A percentile compares a stretch with the other conserved stretches of the same genome.
Conservation (phyloP, 2,888 invertebrate genomes). For the Chromoteleia sp. region DNA sequence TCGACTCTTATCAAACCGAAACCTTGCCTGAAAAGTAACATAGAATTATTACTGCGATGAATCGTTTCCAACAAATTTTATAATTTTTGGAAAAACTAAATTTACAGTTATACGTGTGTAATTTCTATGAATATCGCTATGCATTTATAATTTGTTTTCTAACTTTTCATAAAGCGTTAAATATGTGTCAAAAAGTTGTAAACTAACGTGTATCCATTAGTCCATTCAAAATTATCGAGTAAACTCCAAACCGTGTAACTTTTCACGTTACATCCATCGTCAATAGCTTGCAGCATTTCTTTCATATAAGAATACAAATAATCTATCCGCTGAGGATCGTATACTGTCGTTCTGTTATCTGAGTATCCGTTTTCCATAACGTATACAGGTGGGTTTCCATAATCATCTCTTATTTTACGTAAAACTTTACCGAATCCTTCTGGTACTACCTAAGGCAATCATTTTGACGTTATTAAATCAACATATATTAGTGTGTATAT, state of each 20-base stretch:
- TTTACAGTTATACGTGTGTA: too few relatives aligned
- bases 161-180: too few relatives aligned
- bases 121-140: too few relatives aligned
- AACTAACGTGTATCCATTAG: slow-evolving; percentile 86
- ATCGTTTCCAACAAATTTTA: not conserved
- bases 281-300: slow-evolving; percentile 52
- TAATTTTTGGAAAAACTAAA: too few relatives aligned
- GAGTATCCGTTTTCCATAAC: slow-evolving; percentile 83
- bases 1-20: slow-evolving; percentile 90
- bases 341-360: slow-evolving; percentile 73
- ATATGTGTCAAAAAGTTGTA: too few relatives aligned
- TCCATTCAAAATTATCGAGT: slow-evolving; percentile 89
- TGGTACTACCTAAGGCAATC: slow-evolving; percentile 80
- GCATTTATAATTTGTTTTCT: too few relatives aligned
- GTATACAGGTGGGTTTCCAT: slow-evolving; percentile 80
- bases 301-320: slow-evolving; percentile 53
- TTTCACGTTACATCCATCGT: slow-evolving; percentile 82
- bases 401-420: slow-evolving; percentile 82
- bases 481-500: not conserved
- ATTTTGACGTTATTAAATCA: not conserved
- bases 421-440: slow-evolving; percentile 83
- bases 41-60: not conserved
- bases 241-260: slow-evolving; percentile 88
- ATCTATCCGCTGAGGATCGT: slow-evolving; percentile 38
- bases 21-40: slow-evolving; percentile 61